Evolutionary conservation across 2,888 invertebrate genomes (phyloP).

Genomic region (Lepetodrilus schrolli): DNA sequence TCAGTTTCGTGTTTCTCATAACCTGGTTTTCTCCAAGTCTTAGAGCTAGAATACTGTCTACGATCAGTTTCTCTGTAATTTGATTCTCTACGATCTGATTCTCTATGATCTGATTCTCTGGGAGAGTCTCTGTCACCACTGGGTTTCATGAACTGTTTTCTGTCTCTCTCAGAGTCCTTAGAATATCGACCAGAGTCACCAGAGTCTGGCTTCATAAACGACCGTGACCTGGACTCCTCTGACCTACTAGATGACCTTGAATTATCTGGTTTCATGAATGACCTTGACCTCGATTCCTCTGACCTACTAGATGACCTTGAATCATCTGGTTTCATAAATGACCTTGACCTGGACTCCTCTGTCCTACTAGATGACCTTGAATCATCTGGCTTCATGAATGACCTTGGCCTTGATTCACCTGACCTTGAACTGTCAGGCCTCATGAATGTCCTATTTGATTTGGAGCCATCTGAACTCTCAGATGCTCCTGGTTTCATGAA

Average conservation of each 20-base stretch:
- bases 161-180: neutral
- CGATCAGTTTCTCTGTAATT: too few species aligned
- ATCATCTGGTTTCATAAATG: slow-evolving; percentile 19
- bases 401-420: slow-evolving; percentile 19
- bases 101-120: too few species aligned
- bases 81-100: too few species aligned
- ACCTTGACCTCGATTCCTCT: slow-evolving; percentile 41
- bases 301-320: neutral
- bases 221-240: slow-evolving; percentile 37
- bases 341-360: slow-evolving; percentile 37
- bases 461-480: neutral
- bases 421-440: slow-evolving; percentile 42
- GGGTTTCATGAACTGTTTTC: too few species aligned
- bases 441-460: slow-evolving; percentile 45
- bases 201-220: slow-evolving; percentile 27
- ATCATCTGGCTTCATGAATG: slow-evolving; percentile 29
- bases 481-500: neutral
- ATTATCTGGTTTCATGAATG: slow-evolving; percentile 33
- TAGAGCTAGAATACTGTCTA: too few species aligned
- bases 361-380: slow-evolving; percentile 26
- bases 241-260: slow-evolving; percentile 27
- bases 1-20: too few species aligned
- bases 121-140: too few species aligned
- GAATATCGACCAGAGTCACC: slow-evolving; percentile 27
- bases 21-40: too few species aligned